These are phyloP conservation scores for Sceloporus tristichus DNA, from an alignment of 2,113 vertebrate genomes.

Conservation along the genomic window DNA sequence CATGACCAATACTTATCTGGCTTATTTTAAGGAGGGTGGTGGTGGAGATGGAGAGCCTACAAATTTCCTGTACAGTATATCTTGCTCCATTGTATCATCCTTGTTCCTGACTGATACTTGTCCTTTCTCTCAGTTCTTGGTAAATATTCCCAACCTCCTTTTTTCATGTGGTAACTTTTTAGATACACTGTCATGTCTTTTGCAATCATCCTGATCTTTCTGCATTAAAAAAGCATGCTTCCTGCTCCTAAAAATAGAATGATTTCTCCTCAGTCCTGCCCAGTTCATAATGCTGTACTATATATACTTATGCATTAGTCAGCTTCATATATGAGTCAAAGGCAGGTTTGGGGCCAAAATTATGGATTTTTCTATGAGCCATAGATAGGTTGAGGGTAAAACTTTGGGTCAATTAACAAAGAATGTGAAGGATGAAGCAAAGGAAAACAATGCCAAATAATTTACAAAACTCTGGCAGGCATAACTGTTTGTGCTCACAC, in stretches of 20 bases:
- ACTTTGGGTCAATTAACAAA: no score
- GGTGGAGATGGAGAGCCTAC: not conserved
- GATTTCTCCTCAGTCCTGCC: not conserved
- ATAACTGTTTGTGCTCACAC: no score
- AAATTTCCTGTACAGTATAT: not conserved
- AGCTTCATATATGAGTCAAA: no score
- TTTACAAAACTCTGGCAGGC: no score
- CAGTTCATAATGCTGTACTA: not conserved
- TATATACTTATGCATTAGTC: no score
- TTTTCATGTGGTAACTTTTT: not conserved
- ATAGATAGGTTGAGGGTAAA: no score
- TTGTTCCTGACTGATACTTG: not conserved
- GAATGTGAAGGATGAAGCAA: no score
- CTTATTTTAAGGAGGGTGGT: not conserved
- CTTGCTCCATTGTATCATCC: not conserved
- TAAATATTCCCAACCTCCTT: not conserved
- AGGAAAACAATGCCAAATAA: no score
- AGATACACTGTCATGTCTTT: not conserved
- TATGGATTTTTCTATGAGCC: no score
- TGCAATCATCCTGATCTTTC: not conserved
- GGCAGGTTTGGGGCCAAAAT: no score
- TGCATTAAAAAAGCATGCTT: not conserved
- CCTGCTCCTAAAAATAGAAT: not conserved
- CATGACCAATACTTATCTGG: no score
- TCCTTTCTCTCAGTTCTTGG: not conserved